phyloP scores from a whole-genome alignment of 2,888 invertebrate species.

The Apomyelois bistriatella region DNA sequence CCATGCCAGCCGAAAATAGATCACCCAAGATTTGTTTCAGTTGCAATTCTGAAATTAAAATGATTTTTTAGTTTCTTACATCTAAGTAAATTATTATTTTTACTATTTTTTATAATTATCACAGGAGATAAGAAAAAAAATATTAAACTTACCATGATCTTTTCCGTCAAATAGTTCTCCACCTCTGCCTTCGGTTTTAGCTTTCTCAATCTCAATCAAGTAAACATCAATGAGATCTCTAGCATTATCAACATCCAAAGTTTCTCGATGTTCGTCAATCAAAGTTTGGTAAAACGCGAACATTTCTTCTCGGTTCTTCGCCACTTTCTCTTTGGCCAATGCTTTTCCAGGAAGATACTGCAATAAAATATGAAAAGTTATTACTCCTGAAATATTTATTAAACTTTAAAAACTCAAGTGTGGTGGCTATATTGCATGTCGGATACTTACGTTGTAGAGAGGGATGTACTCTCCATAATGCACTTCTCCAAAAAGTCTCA shows the following conservation, averaged over 20 bases:
- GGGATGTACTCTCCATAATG: conserved; percentile 92
- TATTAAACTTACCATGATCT: conserved; percentile 85
- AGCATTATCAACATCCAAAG: conserved; percentile 86
- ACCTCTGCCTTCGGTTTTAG: conserved; percentile 87
- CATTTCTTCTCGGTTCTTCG: conserved; percentile 90
- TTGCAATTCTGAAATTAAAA: conserved; percentile 85
- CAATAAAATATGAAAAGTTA: conserved; percentile 22
- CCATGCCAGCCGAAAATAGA: conserved; percentile 95
- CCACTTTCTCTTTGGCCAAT: conserved; percentile 81
- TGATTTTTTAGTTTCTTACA: background rate
- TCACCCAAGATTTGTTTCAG: conserved; percentile 95
- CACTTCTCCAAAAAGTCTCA: conserved; percentile 90
- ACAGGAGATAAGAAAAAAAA: background rate
- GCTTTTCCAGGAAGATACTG: conserved; percentile 82
- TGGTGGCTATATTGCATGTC: too few relatives aligned
- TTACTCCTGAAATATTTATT: background rate
- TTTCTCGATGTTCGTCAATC: conserved; percentile 88
- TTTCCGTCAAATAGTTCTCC: conserved; percentile 90
- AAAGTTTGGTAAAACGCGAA: conserved; percentile 90
- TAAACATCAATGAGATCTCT: conserved; percentile 93
- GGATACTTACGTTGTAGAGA: conserved; percentile 79
- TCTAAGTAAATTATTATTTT: background rate
- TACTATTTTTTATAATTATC: background rate
- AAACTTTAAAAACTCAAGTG: too few relatives aligned
- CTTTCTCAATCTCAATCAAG: conserved; percentile 90